Conservation (phyloP, 2,113 vertebrate species). For the Tursiops truncatus region DNA sequence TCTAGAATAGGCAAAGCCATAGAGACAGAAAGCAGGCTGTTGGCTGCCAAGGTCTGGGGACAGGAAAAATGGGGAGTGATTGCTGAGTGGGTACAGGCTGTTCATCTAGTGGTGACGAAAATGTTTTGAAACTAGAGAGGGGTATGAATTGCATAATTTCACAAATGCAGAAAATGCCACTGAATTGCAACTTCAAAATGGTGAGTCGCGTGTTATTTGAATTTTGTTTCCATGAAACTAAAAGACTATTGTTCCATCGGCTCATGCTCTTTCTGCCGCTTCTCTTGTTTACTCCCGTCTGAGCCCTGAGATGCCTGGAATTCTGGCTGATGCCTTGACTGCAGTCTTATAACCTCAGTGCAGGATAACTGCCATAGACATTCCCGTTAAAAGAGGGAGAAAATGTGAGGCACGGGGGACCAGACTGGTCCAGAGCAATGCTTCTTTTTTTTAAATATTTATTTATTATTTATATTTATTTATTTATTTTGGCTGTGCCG, state of each 20-base stretch:
- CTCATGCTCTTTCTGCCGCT: background rate
- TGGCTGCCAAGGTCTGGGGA: background rate
- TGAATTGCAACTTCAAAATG: background rate
- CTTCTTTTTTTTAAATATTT: too few species aligned
- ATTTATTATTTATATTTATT: too few species aligned
- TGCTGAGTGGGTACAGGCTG: background rate
- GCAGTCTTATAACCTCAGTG: background rate
- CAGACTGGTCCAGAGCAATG: background rate
- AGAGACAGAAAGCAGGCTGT: background rate
- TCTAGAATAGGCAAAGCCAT: background rate
- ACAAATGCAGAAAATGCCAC: background rate
- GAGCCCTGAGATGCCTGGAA: background rate
- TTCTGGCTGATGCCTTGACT: background rate
- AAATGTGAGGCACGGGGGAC: background rate
- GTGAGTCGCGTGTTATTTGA: background rate
- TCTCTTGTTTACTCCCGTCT: background rate
- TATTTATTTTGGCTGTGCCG: too few species aligned
- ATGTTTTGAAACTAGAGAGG: background rate
- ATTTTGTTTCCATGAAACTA: background rate
- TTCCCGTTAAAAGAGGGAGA: background rate
- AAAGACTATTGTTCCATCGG: background rate
- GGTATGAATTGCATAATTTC: too few species aligned
- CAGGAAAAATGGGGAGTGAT: background rate
- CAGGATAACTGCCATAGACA: background rate
- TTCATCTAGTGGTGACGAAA: background rate